Base-by-base conservation (phyloP, 2,797 vertebrate species). In the Microtus californicus region DNA sequence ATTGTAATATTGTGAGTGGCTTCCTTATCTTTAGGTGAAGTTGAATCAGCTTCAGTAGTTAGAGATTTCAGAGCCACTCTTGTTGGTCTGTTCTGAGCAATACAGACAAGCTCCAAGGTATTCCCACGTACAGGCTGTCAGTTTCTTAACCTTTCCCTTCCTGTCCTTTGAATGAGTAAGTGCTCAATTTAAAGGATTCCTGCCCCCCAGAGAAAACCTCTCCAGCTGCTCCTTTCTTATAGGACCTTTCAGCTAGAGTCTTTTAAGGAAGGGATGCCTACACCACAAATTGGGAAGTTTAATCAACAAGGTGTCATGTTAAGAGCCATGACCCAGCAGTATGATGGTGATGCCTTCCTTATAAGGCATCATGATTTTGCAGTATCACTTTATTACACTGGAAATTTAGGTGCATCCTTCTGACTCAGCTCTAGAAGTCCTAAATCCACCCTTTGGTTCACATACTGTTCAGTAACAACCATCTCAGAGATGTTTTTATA, bases 371-470 rank as follows among this genome's bases (percentile, higher is more conserved):
- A 4, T 23, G 40, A 80, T 79, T 87, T 93, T 77, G 17, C 25
- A 69, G 45, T 92, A 89, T 78, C 17, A 25, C 4, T 80, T 94
- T 89, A 95, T 94, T 94, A 78, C 69, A 91, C 91, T 91, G 82
- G 23, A 94, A 96, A 96, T 25, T 40, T 69, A 81, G 51, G n/a
- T 63, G 63, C 48, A 86, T 85, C 29, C 40, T 93, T 59, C n/a
- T 94, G 87, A 81, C 34, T 95, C 80, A 93, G 54, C 71, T 40
- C 43, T 79, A 90, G 34, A 93, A 88, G 65, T 54, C 77, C 88
- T 88, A 95, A 94, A 90, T 65, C 73, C 76, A 76, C 63, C 81
- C 43, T 85, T 93, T 78, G 67, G 37, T 71, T 91, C 67, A 67
- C 59, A 25, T 87, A 76, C 7, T 40, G 43, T 37, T 95, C 23